These are phyloP conservation scores for Margarornis squamiger DNA, from an alignment of 2,797 vertebrate species.

Conservation along the genomic window DNA sequence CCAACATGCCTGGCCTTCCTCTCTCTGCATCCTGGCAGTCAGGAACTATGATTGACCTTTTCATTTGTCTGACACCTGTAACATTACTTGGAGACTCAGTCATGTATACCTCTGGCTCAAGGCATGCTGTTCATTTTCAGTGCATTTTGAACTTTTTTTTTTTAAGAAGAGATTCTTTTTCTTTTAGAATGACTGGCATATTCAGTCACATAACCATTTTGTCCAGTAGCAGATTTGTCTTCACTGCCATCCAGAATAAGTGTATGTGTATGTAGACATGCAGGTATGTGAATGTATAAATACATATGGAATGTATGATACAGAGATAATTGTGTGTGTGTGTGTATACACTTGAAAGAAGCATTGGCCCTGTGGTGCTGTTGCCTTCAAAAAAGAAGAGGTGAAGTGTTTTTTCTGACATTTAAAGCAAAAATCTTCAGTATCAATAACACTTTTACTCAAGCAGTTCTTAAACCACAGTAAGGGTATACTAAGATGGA, in stretches of 20 bases:
- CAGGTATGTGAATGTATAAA: not conserved
- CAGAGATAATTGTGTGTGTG: not conserved
- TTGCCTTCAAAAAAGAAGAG: not conserved
- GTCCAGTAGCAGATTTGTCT: not conserved
- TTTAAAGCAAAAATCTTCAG: not conserved
- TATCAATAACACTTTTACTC: not conserved
- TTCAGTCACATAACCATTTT: not conserved
- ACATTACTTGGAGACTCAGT: not conserved
- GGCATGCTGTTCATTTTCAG: too few species aligned
- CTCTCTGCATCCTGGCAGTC: rapidly evolving
- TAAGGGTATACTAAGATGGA: not conserved
- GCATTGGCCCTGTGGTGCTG: not conserved
- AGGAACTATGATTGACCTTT: not conserved
- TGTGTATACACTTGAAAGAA: not conserved
- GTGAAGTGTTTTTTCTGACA: not conserved
- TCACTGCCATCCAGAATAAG: not conserved
- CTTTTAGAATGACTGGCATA: not conserved
- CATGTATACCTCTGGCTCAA: not conserved
- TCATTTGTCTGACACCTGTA: not conserved
- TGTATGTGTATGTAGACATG: too few species aligned
- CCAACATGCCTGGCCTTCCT: not conserved
- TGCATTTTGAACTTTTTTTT: not conserved
- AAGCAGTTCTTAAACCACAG: not conserved
- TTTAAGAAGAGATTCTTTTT: not conserved
- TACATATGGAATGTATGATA: not conserved